A percentile compares a stretch with the other conserved stretches of the same genome.
Evolutionary conservation across 2,113 vertebrate species (phyloP).

Genomic region (Sitta europaea): DNA sequence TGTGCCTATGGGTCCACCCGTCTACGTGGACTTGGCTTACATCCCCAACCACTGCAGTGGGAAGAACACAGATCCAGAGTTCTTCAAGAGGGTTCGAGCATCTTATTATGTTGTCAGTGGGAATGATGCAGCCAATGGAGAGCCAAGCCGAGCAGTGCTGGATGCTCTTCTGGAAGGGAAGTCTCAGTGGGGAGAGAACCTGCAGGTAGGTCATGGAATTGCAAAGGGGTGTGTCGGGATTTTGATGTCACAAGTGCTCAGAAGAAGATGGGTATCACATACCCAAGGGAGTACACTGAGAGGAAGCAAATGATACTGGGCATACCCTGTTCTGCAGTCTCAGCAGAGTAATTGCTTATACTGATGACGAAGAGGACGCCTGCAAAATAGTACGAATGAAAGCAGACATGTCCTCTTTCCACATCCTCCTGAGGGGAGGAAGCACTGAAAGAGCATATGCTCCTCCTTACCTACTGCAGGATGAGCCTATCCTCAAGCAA

Average conservation of each 20-base stretch:
- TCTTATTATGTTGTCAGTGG: conserved; percentile 96
- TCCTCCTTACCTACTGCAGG: not conserved
- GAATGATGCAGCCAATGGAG: conserved; percentile 85
- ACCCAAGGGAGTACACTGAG: not conserved
- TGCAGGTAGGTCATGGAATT: conserved; percentile 81
- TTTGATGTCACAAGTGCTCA: not conserved
- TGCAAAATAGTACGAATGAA: not conserved
- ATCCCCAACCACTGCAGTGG: conserved; percentile 97
- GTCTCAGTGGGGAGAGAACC: conserved; percentile 95
- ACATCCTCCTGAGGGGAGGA: not conserved
- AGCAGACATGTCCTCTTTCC: not conserved
- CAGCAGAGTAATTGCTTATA: not conserved
- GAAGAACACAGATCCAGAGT: conserved; percentile 95
- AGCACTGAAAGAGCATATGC: not conserved
- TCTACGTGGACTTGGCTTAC: conserved; percentile 96
- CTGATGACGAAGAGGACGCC: not conserved
- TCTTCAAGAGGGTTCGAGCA: conserved; percentile 91
- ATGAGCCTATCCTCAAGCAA: not conserved
- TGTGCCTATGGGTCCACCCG: conserved; percentile 74
- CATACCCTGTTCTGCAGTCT: not conserved
- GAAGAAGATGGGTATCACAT: not conserved
- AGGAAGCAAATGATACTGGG: not conserved
- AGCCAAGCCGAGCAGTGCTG: conserved; percentile 89
- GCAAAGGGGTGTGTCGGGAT: not conserved
- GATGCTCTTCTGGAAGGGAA: conserved; percentile 94